Percentiles rank a stretch among this genome's conserved stretches.
These are phyloP conservation scores for Eurypyga helias DNA, from an alignment of 2,113 vertebrate genomes.

Conservation along the genomic window DNA sequence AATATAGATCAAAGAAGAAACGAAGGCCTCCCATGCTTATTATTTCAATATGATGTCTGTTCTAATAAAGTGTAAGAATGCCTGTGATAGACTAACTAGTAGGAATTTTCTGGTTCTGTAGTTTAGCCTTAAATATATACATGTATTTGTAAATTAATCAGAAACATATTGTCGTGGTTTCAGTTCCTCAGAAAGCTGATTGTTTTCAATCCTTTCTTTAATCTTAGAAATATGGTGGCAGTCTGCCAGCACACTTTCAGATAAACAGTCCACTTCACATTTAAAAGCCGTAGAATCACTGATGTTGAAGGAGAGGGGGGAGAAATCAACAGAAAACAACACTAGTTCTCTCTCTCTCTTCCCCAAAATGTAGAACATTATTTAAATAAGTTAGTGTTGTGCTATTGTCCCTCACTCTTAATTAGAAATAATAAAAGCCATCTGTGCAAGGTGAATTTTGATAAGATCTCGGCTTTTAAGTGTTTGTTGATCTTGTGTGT, in stretches of 20 bases:
- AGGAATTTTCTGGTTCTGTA: constrained; percentile 76
- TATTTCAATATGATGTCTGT: constrained; percentile 83
- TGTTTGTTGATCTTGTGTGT: constrained; percentile 66
- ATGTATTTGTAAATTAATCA: constrained; percentile 85
- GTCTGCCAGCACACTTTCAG: constrained; percentile 76
- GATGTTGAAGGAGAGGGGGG: constrained; percentile 11
- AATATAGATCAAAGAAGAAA: constrained; percentile 80
- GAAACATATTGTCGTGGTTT: constrained; percentile 78
- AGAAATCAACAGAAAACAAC: not conserved
- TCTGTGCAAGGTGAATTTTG: constrained; percentile 79
- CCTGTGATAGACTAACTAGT: constrained; percentile 71
- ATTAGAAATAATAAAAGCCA: constrained; percentile 77
- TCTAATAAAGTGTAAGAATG: constrained; percentile 80
- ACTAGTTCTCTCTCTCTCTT: constrained; percentile 15
- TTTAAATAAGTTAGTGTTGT: constrained; percentile 68
- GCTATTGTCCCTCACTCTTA: constrained; percentile 72
- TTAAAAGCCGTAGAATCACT: constrained; percentile 63
- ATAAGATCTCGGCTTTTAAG: constrained; percentile 74
- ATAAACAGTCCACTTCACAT: constrained; percentile 77
- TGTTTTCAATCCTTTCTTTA: constrained; percentile 79
- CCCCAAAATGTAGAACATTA: constrained; percentile 61
- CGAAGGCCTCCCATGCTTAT: constrained; percentile 80
- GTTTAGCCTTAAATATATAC: constrained; percentile 79
- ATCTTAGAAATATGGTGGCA: constrained; percentile 79
- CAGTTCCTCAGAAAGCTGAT: constrained; percentile 75